phyloP scores from a whole-genome alignment of 2,797 vertebrate species.

The Rhinichthys osculus region DNA sequence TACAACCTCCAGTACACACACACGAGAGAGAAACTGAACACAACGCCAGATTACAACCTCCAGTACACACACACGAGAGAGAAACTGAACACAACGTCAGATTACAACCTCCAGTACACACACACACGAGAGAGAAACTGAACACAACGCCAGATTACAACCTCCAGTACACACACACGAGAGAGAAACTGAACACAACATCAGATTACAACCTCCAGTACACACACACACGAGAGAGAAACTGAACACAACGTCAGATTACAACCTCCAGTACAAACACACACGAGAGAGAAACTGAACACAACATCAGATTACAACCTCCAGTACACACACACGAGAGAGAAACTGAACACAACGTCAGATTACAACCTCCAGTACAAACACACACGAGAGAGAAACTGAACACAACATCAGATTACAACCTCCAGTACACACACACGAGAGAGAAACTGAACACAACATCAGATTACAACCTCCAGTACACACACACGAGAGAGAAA shows the following conservation, averaged over 20 bases:
- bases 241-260: constrained; percentile 13
- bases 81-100: constrained; percentile 3
- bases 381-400: constrained; percentile 15
- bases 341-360: constrained; percentile 5
- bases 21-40: not conserved
- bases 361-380: not conserved
- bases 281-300: constrained; percentile 3
- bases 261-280: not conserved
- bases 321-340: not conserved
- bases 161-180: not conserved
- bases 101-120: not conserved
- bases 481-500: constrained; percentile 7
- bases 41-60: constrained; percentile 5
- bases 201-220: not conserved
- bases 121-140: constrained; percentile 5
- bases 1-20: not conserved
- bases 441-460: constrained; percentile 9
- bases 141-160: constrained; percentile 6
- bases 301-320: constrained; percentile 1
- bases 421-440: not conserved
- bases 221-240: constrained; percentile 3
- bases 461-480: not conserved
- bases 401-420: constrained; percentile 7
- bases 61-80: not conserved
- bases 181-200: constrained; percentile 8